These are phyloP conservation scores for Grammomys dolichurus DNA, from an alignment of 2,113 vertebrate species.

Conservation along the genomic window DNA sequence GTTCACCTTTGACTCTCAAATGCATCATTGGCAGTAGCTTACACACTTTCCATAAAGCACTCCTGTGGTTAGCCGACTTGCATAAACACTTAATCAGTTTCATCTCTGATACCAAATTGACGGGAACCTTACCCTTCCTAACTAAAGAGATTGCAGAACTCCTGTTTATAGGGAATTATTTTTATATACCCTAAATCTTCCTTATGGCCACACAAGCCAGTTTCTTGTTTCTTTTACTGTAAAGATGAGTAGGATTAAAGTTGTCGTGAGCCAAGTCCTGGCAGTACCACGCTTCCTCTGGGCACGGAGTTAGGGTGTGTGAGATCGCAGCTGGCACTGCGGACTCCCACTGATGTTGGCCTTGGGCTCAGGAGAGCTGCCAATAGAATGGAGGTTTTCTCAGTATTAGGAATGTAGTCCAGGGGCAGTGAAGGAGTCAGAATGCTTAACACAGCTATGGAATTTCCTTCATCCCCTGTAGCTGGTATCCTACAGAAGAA, in stretches of 20 bases:
- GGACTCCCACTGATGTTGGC: constrained; percentile 65
- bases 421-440: neutral
- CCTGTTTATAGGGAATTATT: constrained; percentile 56
- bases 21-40: neutral
- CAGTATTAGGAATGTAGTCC: constrained; percentile 63
- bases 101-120: neutral
- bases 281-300: constrained; percentile 67
- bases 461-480: neutral
- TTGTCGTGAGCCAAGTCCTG: constrained; percentile 67
- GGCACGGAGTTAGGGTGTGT: constrained; percentile 64
- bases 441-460: neutral
- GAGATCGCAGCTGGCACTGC: constrained; percentile 66
- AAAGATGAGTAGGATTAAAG: constrained; percentile 73
- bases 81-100: neutral
- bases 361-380: constrained; percentile 53
- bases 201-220: constrained; percentile 46
- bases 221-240: constrained; percentile 71
- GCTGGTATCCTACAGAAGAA: neutral
- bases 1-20: neutral
- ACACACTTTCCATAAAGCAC: neutral
- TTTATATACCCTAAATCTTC: constrained; percentile 40
- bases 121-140: neutral
- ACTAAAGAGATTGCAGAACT: constrained; percentile 48
- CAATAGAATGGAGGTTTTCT: constrained; percentile 71
- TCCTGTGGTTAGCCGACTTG: neutral